Conservation (phyloP, 2,888 invertebrate species). For the Caenorhabditis panamensis region DNA sequence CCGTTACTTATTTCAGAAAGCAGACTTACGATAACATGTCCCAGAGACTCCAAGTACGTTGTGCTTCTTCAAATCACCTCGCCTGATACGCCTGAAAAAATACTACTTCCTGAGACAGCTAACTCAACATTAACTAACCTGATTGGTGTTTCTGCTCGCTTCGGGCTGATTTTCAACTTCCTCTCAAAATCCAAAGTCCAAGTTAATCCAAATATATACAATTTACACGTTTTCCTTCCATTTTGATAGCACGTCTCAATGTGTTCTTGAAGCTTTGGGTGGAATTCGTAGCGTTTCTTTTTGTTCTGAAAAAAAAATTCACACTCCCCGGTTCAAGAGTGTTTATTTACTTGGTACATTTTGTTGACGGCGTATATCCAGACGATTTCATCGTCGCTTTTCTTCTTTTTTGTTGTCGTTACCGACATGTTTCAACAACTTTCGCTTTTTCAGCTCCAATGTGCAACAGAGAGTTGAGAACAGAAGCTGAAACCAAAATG, state of each 20-base stretch:
- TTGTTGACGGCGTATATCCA: slow-evolving; percentile 25
- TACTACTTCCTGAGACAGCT: background rate
- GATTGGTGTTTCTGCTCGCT: background rate
- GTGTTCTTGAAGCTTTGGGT: slow-evolving; percentile 18
- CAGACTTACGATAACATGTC: slow-evolving; percentile 17
- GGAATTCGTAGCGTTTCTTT: slow-evolving; percentile 31
- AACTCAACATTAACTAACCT: background rate
- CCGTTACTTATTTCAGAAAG: background rate
- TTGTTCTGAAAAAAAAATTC: background rate
- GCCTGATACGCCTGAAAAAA: background rate
- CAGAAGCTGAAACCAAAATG: too few species aligned
- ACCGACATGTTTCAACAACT: background rate
- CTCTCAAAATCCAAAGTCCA: slow-evolving; percentile 18
- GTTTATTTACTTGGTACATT: background rate
- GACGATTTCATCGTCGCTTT: background rate
- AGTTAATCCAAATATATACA: slow-evolving; percentile 3
- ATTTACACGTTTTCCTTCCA: slow-evolving; percentile 10
- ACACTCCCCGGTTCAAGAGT: too few species aligned
- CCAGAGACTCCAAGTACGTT: slow-evolving; percentile 10
- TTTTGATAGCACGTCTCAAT: slow-evolving; percentile 13
- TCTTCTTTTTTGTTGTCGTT: background rate
- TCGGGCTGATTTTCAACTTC: slow-evolving; percentile 2
- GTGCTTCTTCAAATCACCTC: background rate
- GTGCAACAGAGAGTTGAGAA: too few species aligned
- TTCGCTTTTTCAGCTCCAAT: background rate